Conservation (phyloP, 1,140 invertebrate species). For the Drusus annulatus region DNA sequence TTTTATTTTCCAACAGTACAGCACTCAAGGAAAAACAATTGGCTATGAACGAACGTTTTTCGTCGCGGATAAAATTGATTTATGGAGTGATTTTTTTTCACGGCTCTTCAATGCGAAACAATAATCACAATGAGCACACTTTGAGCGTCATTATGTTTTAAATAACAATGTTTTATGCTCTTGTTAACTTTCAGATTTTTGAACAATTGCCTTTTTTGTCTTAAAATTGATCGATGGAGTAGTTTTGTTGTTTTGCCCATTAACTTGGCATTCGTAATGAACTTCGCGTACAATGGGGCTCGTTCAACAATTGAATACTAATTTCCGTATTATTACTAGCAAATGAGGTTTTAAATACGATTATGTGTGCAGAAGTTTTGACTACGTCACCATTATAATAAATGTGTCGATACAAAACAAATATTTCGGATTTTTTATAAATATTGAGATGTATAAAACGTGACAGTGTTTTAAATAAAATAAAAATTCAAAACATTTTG, state of each 20-base stretch:
- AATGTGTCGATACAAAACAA: no score
- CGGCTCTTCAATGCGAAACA: slow-evolving; percentile 18
- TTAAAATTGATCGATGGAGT: slow-evolving; percentile 53
- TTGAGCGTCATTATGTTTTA: slow-evolving; percentile 49
- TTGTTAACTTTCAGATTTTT: slow-evolving; percentile 52
- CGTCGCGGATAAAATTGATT: slow-evolving; percentile 47
- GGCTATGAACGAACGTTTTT: slow-evolving; percentile 26
- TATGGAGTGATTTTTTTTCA: slow-evolving; percentile 48
- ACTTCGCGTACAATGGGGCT: slow-evolving; percentile 36
- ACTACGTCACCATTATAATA: no score
- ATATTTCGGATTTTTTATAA: no score
- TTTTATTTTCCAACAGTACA: slow-evolving; percentile 22
- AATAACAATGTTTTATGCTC: slow-evolving; percentile 55
- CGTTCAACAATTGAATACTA: slow-evolving; percentile 44
- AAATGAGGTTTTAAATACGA: background rate
- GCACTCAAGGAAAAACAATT: slow-evolving; percentile 39
- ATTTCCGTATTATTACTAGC: slow-evolving; percentile 7
- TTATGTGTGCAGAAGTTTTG: no score
- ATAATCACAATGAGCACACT: slow-evolving; percentile 55
- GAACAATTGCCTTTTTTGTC: slow-evolving; percentile 44
- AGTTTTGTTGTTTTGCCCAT: slow-evolving; percentile 44
- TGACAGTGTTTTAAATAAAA: no score
- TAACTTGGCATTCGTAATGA: slow-evolving; percentile 51
- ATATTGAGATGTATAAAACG: no score
- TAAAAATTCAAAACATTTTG: no score